Conservation (phyloP, 2,888 invertebrate species). For the Lasioglossum malachurum region DNA sequence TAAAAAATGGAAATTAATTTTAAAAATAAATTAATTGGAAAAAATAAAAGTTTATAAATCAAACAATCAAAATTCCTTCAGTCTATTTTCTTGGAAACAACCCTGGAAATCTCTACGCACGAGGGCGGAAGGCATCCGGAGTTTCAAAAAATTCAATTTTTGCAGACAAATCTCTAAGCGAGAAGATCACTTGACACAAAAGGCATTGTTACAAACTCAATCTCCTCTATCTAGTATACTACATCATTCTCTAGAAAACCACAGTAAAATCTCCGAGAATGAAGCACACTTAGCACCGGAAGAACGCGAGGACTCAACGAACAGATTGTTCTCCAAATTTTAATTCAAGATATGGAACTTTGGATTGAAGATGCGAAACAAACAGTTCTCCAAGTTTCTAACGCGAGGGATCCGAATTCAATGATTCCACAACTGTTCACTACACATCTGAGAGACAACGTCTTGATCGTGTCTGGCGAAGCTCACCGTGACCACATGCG, state of each 20-base stretch:
- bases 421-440: neutral
- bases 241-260: neutral
- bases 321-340: neutral
- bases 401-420: neutral
- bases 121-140: neutral
- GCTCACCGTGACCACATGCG: conserved; percentile 79
- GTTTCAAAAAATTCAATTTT: neutral
- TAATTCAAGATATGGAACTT: too few species aligned
- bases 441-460: neutral
- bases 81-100: too few species aligned
- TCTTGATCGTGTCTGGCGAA: neutral
- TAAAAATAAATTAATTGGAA: too few species aligned
- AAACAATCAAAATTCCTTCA: too few species aligned
- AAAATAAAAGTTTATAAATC: too few species aligned
- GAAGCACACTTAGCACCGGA: too few species aligned
- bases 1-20: too few species aligned
- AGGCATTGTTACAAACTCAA: neutral
- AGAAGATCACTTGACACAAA: neutral
- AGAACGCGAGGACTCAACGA: neutral
- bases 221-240: neutral
- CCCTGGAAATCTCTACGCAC: too few species aligned
- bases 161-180: neutral
- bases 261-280: too few species aligned
- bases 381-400: too few species aligned
- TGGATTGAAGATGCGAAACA: too few species aligned